Evolutionary conservation across 64 coral and sea anemone species (phyloP), one percentile per base, ranked within the genome.

Genomic region (Pocillopora damicornis): DNA sequence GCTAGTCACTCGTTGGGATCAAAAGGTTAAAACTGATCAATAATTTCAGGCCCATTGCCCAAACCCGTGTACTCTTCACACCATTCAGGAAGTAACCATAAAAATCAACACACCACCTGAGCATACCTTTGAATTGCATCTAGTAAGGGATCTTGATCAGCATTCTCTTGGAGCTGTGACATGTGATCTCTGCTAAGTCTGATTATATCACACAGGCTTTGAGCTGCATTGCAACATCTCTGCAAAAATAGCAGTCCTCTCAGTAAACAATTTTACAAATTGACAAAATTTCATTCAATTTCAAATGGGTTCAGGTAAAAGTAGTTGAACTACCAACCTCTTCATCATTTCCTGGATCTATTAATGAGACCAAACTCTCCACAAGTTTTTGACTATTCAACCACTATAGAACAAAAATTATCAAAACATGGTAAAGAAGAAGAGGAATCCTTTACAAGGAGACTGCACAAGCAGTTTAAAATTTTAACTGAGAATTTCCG

Each of bases 181-280:
- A 94, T 94, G 37, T 95, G 93, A 34, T 98, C 96, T 80, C 96
- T 81, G 79, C 96, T 98, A 2, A 92, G 15, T 58, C 90, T 76
- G 60, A 98, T 95, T 38, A 98, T 65, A 86, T 98, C 96, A 90
- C 93, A 92, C 2, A 98, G 84, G 36, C 89, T 88, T 42, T 98
- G 96, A 59, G 96, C 93, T 60, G 96, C 96, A 95, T 98, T 98
- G 63, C 90, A 81, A 63, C 92, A 95, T 88, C 88, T 98, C 96
- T 98, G 85, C 26, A 87, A 76, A 83, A 60, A 71, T 11, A 71
- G 67, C 25, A 71, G 20, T n/a, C 25, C 18, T 23, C 9, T 71
- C 25, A 23, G 67, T 10, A 23, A 11, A n/a, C n/a, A 23, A 0
- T 23, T 71, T 71, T 11, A 23, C 67, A 71, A 16, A n/a, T 10